These are phyloP conservation scores for Platorchestia sp. DNA, from an alignment of 1,140 invertebrate species.

Conservation along the genomic window DNA sequence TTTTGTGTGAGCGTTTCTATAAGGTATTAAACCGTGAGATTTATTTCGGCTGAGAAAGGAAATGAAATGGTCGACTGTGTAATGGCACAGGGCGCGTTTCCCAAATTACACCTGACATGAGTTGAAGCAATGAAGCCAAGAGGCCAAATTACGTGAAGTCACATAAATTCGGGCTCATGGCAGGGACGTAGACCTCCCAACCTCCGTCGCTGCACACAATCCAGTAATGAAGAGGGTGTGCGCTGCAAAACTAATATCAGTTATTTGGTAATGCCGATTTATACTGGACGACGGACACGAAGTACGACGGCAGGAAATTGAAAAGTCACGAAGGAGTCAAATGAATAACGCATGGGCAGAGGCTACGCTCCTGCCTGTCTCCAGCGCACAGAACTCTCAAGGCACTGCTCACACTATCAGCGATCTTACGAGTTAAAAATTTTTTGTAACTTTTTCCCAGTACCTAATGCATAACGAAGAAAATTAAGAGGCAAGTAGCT, in stretches of 20 bases:
- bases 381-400: neutral
- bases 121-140: neutral
- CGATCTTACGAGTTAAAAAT: neutral
- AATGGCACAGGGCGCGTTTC: neutral
- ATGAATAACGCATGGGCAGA: neutral
- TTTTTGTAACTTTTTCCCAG: neutral
- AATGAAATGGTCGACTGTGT: neutral
- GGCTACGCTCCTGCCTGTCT: neutral
- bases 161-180: neutral
- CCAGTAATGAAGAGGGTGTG: conserved; percentile 9
- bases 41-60: neutral
- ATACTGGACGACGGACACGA: neutral
- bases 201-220: neutral
- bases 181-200: conserved; percentile 45
- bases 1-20: neutral
- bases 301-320: conserved; percentile 12
- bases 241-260: conserved; percentile 41
- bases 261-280: conserved; percentile 7
- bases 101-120: neutral
- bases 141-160: neutral
- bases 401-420: neutral
- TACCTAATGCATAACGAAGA: neutral
- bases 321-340: conserved; percentile 10
- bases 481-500: neutral
- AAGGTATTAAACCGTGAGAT: neutral